Conservation (phyloP, 2,113 vertebrate genomes). For the Cochlearius cochlearius region DNA sequence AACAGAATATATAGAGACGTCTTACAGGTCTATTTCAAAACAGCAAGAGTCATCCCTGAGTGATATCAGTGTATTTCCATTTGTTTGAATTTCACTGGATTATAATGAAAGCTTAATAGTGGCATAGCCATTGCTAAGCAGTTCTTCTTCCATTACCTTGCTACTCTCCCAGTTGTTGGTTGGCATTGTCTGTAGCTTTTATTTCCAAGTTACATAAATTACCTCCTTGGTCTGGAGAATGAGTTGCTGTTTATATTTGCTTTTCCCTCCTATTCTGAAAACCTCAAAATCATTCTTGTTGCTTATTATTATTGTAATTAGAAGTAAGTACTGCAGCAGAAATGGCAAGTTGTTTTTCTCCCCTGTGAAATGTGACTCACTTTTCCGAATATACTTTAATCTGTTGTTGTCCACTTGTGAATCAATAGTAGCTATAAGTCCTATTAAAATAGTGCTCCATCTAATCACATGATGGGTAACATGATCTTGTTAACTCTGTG, state of each 20-base stretch:
- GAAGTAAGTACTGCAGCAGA: not conserved
- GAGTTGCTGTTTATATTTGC: not conserved
- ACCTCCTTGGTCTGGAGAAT: not conserved
- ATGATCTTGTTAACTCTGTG: not conserved
- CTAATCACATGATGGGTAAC: not conserved
- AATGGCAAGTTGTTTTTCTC: not conserved
- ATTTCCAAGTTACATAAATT: not conserved
- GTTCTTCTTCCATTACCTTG: not conserved
- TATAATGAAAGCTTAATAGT: not conserved
- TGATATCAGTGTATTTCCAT: not conserved
- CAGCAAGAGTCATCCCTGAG: not conserved
- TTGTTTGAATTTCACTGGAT: not conserved
- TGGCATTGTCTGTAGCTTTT: not conserved
- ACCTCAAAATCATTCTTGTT: not conserved
- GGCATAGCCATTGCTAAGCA: not conserved
- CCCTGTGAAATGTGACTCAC: not conserved
- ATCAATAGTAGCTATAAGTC: not conserved
- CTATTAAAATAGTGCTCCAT: not conserved
- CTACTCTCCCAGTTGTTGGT: not conserved
- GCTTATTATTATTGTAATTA: not conserved
- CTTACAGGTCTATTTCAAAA: not conserved
- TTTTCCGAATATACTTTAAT: not conserved
- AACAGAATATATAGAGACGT: not conserved
- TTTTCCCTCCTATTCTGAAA: not conserved
- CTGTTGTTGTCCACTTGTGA: not conserved